Percentiles rank a stretch among this genome's conserved stretches.
These are phyloP conservation scores for Campylomormyrus tamandua DNA, from an alignment of 2,113 vertebrate genomes.

Conservation along the genomic window DNA sequence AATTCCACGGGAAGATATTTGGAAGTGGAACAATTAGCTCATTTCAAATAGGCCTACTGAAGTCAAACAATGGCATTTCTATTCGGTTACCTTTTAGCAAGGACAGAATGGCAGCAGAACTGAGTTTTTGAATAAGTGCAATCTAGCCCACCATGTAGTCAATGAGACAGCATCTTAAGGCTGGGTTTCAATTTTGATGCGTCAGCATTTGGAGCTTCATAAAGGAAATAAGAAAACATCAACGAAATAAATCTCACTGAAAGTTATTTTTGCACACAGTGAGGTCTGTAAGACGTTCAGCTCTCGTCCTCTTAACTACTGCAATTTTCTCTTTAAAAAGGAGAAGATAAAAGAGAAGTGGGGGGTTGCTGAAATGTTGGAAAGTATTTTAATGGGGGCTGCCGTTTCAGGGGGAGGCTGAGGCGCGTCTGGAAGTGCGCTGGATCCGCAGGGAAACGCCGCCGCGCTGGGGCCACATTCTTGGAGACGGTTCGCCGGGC, in stretches of 20 bases:
- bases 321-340: background rate
- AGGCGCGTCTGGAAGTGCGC: background rate
- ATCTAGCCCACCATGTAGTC: constrained; percentile 1
- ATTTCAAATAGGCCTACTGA: background rate
- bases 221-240: background rate
- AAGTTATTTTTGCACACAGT: background rate
- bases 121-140: background rate
- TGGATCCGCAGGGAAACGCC: background rate
- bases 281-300: background rate
- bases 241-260: background rate
- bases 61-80: background rate
- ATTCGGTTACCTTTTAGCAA: background rate
- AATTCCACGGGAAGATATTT: background rate
- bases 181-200: background rate
- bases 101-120: background rate
- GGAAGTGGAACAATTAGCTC: background rate
- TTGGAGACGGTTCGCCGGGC: constrained; percentile 1
- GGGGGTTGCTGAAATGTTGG: constrained; percentile 27
- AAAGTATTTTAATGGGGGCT: constrained; percentile 37
- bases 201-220: background rate
- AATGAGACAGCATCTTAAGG: background rate
- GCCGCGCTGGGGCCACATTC: background rate
- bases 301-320: background rate
- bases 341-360: background rate
- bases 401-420: constrained; percentile 18